Evolutionary conservation across 2,797 vertebrate genomes (phyloP), one percentile per base, ranked within the genome.

Genomic region (Salmo trutta): DNA sequence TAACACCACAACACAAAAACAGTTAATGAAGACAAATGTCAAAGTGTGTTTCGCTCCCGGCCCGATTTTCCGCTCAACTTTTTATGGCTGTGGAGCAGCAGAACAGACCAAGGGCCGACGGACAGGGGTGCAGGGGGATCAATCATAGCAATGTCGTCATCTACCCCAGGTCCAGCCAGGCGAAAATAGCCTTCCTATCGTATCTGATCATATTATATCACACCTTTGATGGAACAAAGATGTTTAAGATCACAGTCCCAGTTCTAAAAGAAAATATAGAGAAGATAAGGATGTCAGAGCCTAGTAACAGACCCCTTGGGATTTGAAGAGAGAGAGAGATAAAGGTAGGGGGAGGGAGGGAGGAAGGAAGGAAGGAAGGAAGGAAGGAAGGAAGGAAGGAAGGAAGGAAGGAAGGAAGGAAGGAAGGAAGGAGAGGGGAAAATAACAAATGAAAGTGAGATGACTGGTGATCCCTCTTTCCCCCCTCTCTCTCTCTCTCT

Each of bases 21-120:
- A 7, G 27, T 67, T 15, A 67, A 29, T 29, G 29, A 66, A 66
- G 66, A 67, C 27, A 67, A 67, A 67, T 67, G 66, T 67, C 66
- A 67, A 36, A 17, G 29, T 36, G 31, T 33, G 66, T 36, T 56
- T 47, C 24, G 21, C 59, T 27, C 59, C 59, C 4, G 3, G 59
- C 12, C 21, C 10, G 59, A 64, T 27, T 24, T 56, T 64, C 24
- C 4, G n/a, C 59, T 24, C 59, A 64, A 64, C 17, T 62, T 62
- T 24, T 21, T 62, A 21, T 24, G n/a, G 21, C 59, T 14, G 3
- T 64, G 21, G 59, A 64, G 59, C 59, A 54, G 53, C 53, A 64
- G 59, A 64, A 24, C 59, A 24, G 59, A 64, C 59, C n/a, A 21
- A 21, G 3, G 21, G 59, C 59, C 3, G 59, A 64, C 21, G 24